Conservation (phyloP, 2,888 invertebrate species). For the Cancer borealis region DNA sequence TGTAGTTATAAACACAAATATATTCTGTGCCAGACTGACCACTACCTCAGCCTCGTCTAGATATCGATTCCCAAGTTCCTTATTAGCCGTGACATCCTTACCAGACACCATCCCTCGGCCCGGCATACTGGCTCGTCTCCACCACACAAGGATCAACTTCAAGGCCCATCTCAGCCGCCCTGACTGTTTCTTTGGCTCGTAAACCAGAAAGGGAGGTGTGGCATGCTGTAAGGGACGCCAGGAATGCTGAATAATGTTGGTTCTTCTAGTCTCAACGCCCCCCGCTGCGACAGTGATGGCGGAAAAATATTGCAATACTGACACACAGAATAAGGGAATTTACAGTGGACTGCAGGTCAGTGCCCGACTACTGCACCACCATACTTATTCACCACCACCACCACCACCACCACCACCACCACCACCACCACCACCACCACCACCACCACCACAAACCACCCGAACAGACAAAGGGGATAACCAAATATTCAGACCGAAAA, state of each 20-base stretch:
- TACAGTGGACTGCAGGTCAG: not conserved
- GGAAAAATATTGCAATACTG: not conserved
- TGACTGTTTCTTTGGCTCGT: not conserved
- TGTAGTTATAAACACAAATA: too few relatives aligned
- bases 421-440: not conserved
- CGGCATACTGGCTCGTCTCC: not conserved
- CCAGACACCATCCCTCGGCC: not conserved
- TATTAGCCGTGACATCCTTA: not conserved
- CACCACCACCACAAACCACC: not conserved
- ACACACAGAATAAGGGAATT: not conserved
- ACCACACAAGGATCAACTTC: not conserved
- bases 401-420: not conserved
- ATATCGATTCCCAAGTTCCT: not conserved
- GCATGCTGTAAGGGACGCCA: constrained; percentile 9
- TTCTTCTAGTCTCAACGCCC: not conserved
- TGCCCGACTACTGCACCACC: not conserved
- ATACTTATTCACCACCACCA: not conserved
- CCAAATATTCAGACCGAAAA: not conserved
- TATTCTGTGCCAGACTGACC: too few relatives aligned
- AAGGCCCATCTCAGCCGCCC: not conserved
- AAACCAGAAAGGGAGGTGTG: not conserved
- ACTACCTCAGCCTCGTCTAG: too few relatives aligned
- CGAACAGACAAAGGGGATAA: not conserved
- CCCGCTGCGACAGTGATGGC: not conserved
- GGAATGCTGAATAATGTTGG: not conserved